Conservation (phyloP, 2,888 invertebrate species). For the Tiliacea citrago region DNA sequence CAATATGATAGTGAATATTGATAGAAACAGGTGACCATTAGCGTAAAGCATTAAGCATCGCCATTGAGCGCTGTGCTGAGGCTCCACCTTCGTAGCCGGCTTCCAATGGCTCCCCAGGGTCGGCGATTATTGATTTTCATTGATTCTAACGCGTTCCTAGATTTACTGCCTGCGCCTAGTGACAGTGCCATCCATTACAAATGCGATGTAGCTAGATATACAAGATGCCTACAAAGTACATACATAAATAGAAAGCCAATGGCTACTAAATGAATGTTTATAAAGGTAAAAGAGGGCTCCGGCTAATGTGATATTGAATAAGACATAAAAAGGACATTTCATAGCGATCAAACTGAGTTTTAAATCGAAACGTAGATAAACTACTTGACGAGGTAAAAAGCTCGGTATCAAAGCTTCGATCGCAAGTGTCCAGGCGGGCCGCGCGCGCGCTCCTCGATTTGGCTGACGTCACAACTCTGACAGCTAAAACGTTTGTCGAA, state of each 20-base stretch:
- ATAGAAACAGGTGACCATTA: slow-evolving; percentile 31
- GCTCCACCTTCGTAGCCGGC: slow-evolving; percentile 72
- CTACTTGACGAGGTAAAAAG: slow-evolving; percentile 69
- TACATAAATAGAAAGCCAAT: slow-evolving; percentile 29
- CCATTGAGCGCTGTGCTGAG: slow-evolving; percentile 50
- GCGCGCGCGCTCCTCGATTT: slow-evolving; percentile 81
- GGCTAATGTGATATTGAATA: slow-evolving; percentile 8
- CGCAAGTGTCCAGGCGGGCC: slow-evolving; percentile 72
- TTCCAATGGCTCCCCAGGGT: slow-evolving; percentile 84
- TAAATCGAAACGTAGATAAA: slow-evolving; percentile 61
- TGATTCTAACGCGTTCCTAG: slow-evolving; percentile 87
- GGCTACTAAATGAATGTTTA: slow-evolving; percentile 2
- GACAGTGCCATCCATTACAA: slow-evolving; percentile 71
- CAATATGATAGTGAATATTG: slow-evolving; percentile 10
- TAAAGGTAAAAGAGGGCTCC: background rate
- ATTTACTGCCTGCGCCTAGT: slow-evolving; percentile 81
- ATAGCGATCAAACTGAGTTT: slow-evolving; percentile 47
- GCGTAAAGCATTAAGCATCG: slow-evolving; percentile 43
- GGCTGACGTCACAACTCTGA: slow-evolving; percentile 90
- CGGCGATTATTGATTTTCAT: slow-evolving; percentile 85
- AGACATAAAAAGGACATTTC: slow-evolving; percentile 44
- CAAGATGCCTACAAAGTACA: slow-evolving; percentile 7
- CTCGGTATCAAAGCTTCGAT: slow-evolving; percentile 81
- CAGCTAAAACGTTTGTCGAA: slow-evolving; percentile 90
- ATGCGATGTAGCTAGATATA: slow-evolving; percentile 42